Evolutionary conservation across 30 jellyfish, hydroid and myxozoan species (phyloP), one percentile per base, ranked within the genome.

Genomic region (Morbakka virulenta): DNA sequence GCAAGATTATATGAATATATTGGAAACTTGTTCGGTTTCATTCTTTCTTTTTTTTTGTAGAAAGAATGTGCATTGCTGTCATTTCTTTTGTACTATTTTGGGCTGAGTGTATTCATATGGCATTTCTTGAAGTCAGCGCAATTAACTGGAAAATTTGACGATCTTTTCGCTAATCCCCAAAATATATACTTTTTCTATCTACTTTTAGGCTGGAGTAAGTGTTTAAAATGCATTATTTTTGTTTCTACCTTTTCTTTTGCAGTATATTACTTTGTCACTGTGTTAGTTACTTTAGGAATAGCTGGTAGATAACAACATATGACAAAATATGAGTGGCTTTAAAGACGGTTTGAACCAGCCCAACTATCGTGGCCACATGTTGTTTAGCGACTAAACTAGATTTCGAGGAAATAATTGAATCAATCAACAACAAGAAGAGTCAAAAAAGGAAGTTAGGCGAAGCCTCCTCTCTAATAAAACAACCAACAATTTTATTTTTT

Each of bases 121-220:
- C 99, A 93, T 28, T 81, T 93, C 52, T 86, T 93, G 33, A 93
- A 93, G 76, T 96, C 96, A 4, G 99, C 99, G 2, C 99, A 93
- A 62, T 79, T 93, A 67, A 80, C 89, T 67, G 99, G 99, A n/a
- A 89, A 89, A 62, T 93, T 93, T 47, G 99, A 93, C 61, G 95
- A 93, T 28, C 76, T 93, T 79, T 93, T 93, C 70, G 90, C 95
- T 28, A 72, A 72, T 32, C 95, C 89, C 68, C 67, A 96, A 71
- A 93, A 93, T 75, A 64, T 86, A 9, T 93, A 81, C 79, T 33
- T 88, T 29, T 93, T 93, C 85, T 87, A 93, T 67, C 68, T 87
- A 62, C 74, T 93, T 25, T 89, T 93, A 13, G 99, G 99, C 65
- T 93, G 99, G 99, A 41, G 99, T 93, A 71, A 69, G 99, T 86